phyloP scores from a whole-genome alignment of 2,888 invertebrate genomes.

The Parnassius apollo region DNA sequence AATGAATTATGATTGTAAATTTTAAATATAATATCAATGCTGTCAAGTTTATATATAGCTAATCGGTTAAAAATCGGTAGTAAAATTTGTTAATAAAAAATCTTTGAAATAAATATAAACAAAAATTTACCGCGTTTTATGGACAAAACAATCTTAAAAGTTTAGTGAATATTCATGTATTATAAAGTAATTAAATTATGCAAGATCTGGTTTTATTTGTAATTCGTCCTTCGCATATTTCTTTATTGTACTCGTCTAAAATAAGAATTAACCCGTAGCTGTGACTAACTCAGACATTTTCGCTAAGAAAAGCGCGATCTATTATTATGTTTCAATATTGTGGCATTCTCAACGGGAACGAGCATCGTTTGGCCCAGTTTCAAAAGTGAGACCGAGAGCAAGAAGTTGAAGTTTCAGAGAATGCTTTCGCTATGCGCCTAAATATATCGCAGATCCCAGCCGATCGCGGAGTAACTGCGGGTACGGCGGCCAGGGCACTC shows the following conservation, averaged over 20 bases:
- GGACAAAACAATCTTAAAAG: too few species aligned
- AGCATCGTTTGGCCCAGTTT: slow-evolving; percentile 79
- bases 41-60: too few species aligned
- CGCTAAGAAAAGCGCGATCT: slow-evolving; percentile 65
- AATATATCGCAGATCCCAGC: slow-evolving; percentile 54
- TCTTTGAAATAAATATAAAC: too few species aligned
- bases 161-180: too few species aligned
- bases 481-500: slow-evolving; percentile 33
- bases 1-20: too few species aligned
- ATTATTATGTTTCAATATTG: slow-evolving; percentile 80
- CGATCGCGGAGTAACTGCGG: slow-evolving; percentile 31
- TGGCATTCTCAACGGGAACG: slow-evolving; percentile 74
- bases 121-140: too few species aligned
- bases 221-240: slow-evolving; percentile 67
- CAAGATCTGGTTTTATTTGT: slow-evolving; percentile 25
- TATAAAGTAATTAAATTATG: slow-evolving; percentile 17
- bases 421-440: slow-evolving; percentile 74
- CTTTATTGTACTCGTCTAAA: slow-evolving; percentile 63
- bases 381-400: slow-evolving; percentile 77
- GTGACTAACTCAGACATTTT: slow-evolving; percentile 77
- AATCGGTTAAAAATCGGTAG: too few species aligned
- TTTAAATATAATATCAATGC: too few species aligned
- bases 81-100: too few species aligned
- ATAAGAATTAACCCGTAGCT: slow-evolving; percentile 58
- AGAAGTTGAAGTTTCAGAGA: slow-evolving; percentile 74